Evolutionary conservation across 2,888 invertebrate species (phyloP), one percentile per base, ranked within the genome.

Genomic region (Cactoblastis cactorum): DNA sequence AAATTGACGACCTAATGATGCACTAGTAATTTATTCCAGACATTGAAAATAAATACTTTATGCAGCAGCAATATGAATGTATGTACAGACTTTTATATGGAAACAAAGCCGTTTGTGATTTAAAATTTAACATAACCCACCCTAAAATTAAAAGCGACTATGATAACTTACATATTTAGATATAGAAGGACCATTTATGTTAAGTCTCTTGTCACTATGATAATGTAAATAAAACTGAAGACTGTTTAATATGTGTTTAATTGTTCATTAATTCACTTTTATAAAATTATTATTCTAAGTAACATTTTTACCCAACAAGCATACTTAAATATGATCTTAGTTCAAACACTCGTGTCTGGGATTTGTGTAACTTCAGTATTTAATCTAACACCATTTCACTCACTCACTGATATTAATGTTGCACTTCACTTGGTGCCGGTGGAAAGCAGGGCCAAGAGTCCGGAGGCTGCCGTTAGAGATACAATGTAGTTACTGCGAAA

Each of bases 371-470:
- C 32, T 38, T 19, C 3, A 39, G 22, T 39, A 33, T 28, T 32
- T 52, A 43, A 49, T 39, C 45, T 47, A 48, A 38, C 39, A 45
- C 51, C 41, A 53, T 53, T 54, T 59, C 58, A 62, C 52, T 51
- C 66, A 61, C 52, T 49, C 56, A 61, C 54, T 58, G 38, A 51
- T 50, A 57, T 54, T 53, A 46, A 45, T 46, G 43, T 52, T 45
- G 45, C 49, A 48, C 53, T 71, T 91, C 90, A 94, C 81, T 95
- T 93, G 60, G 94, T 94, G 74, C 97, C 96, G 48, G 98, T 98
- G n/a, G 99, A 99, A 65, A 99, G 93, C 51, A 99, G 92, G 38
- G 98, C 98, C 65, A 99, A 90, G 12, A 98, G 90, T 57, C 97
- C 98, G 54, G 97, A 96, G 11, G 98, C 96, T 45, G 92, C 91